Percentiles rank a stretch among this genome's conserved stretches.
Evolutionary conservation across 2,888 invertebrate species (phyloP).

Genomic region (Leptinotarsa rubiginosa): DNA sequence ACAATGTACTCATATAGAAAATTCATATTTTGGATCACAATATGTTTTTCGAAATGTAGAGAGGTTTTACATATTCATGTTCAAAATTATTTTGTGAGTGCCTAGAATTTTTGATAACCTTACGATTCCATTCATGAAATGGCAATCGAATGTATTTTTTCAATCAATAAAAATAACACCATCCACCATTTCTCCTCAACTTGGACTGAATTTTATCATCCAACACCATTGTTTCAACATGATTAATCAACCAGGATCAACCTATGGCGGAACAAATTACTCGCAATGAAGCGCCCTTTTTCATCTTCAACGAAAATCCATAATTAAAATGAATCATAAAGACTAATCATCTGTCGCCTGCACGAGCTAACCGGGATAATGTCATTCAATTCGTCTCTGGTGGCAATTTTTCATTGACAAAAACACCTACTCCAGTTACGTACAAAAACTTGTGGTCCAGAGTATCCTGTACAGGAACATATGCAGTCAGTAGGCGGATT

Average conservation of each 20-base stretch:
- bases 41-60: no score
- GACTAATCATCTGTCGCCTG: slow-evolving; percentile 41
- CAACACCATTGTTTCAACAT: not conserved
- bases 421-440: slow-evolving; percentile 32
- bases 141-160: no score
- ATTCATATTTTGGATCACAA: no score
- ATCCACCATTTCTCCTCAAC: not conserved
- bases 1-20: no score
- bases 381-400: slow-evolving; percentile 35
- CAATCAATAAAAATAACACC: no score
- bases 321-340: slow-evolving; percentile 40
- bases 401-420: slow-evolving; percentile 46
- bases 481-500: slow-evolving; percentile 1
- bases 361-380: slow-evolving; percentile 40
- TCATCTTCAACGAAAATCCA: slow-evolving; percentile 29
- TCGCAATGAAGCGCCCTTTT: slow-evolving; percentile 21
- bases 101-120: no score
- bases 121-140: no score
- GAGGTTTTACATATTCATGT: no score
- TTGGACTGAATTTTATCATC: no score
- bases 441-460: slow-evolving; percentile 11
- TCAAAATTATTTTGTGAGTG: no score
- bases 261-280: slow-evolving; percentile 13
- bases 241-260: slow-evolving; percentile 16
- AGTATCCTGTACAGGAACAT: not conserved